Base-by-base conservation (phyloP, 1,140 invertebrate species). In the Bombus impatiens region DNA sequence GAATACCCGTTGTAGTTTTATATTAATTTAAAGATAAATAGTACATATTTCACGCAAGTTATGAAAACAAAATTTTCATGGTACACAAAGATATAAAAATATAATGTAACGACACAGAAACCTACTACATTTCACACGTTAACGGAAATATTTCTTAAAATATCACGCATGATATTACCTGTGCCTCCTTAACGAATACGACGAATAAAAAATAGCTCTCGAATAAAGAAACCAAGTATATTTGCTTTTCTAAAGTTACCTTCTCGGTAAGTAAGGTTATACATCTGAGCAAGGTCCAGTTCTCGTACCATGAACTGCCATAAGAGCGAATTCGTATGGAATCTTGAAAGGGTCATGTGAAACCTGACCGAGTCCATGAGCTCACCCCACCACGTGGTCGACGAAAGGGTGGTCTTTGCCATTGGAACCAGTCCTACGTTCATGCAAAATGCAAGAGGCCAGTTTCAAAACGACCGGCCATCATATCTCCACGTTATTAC, bases 391-490 rank as follows among this genome's bases (percentile, higher is more conserved):
- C 89, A 93, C 85, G 77, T 93, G 90, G 82, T 82, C 88, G 84
- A 74, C 87, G 87, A 89, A 93, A 93, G 93, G 93, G 92, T 93
- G 92, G 92, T 88, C 90, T 92, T 93, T 87, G 82, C 87, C 84
- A 86, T 85, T 88, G 72, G 87, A 87, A 89, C 90, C 90, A 83
- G 86, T 90, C 86, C 81, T 90, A 85, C 89, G 87, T 89, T 93
- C 92, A 91, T 93, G 78, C 89, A 93, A 93, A 93, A 93, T 93
- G 89, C 90, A 93, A 89, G 91, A 93, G 93, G 91, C 93, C 92
- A 93, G 92, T 93, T 92, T 85, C 59, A 86, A 92, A 91, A 92
- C 91, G 92, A 68, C 90, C 91, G 91, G 91, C 91, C 91, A 91
- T 91, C 92, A 90, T 90, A 93, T 93, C 88, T 90, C 87, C 86